Evolutionary conservation across 2,113 vertebrate species (phyloP).

Genomic region (Sclerurus mexicanus): DNA sequence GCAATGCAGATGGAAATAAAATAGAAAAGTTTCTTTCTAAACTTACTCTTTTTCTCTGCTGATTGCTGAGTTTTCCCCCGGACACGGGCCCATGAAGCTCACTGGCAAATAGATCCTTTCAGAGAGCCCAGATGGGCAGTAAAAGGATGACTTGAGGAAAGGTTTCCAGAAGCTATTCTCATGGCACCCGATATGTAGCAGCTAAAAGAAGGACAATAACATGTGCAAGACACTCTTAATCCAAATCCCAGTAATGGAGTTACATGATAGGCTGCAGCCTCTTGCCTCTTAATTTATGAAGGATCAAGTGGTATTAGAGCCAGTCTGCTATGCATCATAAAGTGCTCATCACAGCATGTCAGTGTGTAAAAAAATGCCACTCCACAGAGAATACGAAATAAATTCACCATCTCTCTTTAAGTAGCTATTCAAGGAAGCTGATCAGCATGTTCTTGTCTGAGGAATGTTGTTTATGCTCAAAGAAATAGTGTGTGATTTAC

Average conservation of each 20-base stretch:
- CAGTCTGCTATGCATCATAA: not conserved
- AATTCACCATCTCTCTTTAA: not conserved
- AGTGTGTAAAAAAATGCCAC: not conserved
- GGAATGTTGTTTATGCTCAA: not conserved
- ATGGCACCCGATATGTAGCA: not conserved
- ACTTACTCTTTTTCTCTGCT: not conserved
- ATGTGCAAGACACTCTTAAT: slow-evolving; percentile 41
- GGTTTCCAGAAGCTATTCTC: not conserved
- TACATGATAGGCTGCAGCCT: not conserved
- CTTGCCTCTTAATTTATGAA: slow-evolving; percentile 50
- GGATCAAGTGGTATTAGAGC: slow-evolving; percentile 50
- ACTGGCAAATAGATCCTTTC: not conserved
- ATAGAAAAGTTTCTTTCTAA: not conserved
- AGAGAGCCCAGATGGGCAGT: not conserved
- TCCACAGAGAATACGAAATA: not conserved
- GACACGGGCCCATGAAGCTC: not conserved
- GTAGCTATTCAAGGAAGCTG: not conserved
- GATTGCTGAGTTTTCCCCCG: not conserved
- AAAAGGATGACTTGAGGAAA: not conserved
- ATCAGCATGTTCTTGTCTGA: not conserved
- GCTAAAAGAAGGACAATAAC: slow-evolving; percentile 14
- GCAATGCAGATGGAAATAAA: not conserved
- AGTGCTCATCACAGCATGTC: slow-evolving; percentile 6
- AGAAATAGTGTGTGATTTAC: slow-evolving; percentile 5
- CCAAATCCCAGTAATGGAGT: slow-evolving; percentile 62